Base-by-base conservation (phyloP, 2,797 vertebrate species). In the Gambusia yucatana region DNA sequence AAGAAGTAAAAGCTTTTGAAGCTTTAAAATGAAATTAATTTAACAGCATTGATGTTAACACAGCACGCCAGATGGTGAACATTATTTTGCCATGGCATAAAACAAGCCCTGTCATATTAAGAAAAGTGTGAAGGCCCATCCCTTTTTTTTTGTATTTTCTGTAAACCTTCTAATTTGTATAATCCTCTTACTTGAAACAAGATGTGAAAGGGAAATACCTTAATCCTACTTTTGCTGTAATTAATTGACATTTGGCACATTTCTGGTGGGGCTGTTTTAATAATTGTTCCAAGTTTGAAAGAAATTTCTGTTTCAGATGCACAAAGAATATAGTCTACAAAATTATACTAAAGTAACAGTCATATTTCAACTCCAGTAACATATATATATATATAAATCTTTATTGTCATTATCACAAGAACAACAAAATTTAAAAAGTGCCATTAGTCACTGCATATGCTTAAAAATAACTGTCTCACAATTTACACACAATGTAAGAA, bases 1-100 rank as follows among this genome's bases (percentile, higher is more conserved):
- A 84, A 82, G 74, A 82, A 91, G 81, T 44, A 47, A 43, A 73
- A 77, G 78, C 80, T 78, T 82, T 86, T 84, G 1, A 5, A 85
- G 28, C 85, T 77, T 65, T 73, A 39, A 77, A 89, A 80, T 87
- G 76, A 78, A 86, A 89, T 87, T 72, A 43, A 81, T 88, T 91
- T 79, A 82, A 72, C 81, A 81, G 75, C 36, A 55, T 52, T 25
- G 48, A 73, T 81, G 78, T 47, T 73, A 14, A 75, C 79, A 77
- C 76, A 47, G 77, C 36, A 52, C 14, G 11, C 52, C 72, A 55
- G 78, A 78, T 63, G 25, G 44, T 82, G 17, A 41, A 22, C 17
- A 65, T 39, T 39, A 39, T 65, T 65, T 63, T 63, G 11, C 11
- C 30, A 67, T 41, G 20, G 63, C 20, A 41, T 67, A 63, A 63